phyloP scores from a whole-genome alignment of 2,113 vertebrate species.

The Micronycteris hirsuta region DNA sequence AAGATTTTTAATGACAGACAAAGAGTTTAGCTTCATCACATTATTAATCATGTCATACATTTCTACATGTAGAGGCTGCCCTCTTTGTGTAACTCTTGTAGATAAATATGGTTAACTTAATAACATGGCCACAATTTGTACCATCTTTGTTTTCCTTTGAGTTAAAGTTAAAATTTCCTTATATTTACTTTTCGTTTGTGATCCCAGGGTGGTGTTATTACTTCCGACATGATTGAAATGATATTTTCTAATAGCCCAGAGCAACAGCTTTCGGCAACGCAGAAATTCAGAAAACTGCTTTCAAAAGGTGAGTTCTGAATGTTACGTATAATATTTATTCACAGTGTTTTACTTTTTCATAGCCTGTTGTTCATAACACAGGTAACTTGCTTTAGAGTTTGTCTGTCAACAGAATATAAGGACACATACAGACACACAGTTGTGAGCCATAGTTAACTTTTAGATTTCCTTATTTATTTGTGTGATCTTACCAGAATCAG shows the following conservation, averaged over 20 bases:
- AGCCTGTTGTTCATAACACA: background rate
- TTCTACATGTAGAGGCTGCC: background rate
- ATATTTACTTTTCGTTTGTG: constrained; percentile 21
- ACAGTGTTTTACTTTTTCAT: background rate
- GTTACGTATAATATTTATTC: background rate
- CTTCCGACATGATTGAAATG: constrained; percentile 99
- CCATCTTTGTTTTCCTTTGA: constrained; percentile 13
- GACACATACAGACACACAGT: background rate
- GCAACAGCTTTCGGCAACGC: constrained; percentile 96
- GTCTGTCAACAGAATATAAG: background rate
- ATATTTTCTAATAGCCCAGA: constrained; percentile 96
- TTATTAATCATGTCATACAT: background rate
- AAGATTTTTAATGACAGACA: background rate
- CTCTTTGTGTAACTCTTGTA: background rate
- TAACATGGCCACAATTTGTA: background rate
- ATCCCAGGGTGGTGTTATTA: constrained; percentile 88
- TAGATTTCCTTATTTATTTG: background rate
- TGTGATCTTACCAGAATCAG: background rate
- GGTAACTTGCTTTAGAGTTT: background rate
- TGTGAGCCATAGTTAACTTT: background rate
- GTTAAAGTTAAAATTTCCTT: constrained; percentile 42
- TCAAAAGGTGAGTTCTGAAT: constrained; percentile 90
- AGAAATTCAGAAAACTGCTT: constrained; percentile 96
- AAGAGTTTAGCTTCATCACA: background rate
- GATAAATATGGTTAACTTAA: background rate